Base-by-base conservation (phyloP, 2,797 vertebrate species). In the Sebastes miniatus region DNA sequence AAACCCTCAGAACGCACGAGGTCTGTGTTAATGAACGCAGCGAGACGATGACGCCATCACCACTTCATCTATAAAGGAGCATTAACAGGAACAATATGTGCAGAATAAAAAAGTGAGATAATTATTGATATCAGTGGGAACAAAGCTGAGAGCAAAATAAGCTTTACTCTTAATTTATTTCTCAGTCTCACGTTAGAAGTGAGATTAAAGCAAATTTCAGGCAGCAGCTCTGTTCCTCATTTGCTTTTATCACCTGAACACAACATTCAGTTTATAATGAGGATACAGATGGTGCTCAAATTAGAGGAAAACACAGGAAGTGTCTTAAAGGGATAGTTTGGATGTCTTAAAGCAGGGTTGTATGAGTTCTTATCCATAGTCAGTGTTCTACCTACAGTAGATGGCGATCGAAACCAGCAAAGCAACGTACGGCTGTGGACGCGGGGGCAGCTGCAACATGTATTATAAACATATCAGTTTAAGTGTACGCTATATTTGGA, bases 161-260 rank as follows among this genome's bases (percentile, higher is more conserved):
- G 5, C 2, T 32, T 22, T n/a, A 36, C 13, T 27, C 11, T 77
- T 57, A 50, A 22, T 64, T 58, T 73, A 32, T 32, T 32, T 32
- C 7, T 77, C 27, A 4, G 27, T 59, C 27, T 50, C 8, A 31
- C 29, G 31, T 66, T 69, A 34, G 56, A 77, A 70, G 54, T 56
- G 66, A 61, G 66, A 57, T 57, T 18, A 68, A 73, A 77, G 57
- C 31, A 24, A 10, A 34, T 47, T 59, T 67, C 39, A 81, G 73
- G 18, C 73, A 52, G 56, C n/a, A 25, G 20, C 22, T 73, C 8
- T 59, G 43, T 20, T 68, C 39, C 34, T 57, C 20, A 36, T 68
- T 32, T 58, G 6, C 32, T 63, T 43, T 54, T 16, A 68, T 73
- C 32, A 63, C 32, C 63, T 71, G 39, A 76, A 71, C 22, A 59